These are phyloP conservation scores for Temnopleurus reevesii DNA, from an alignment of 53 echinoderm and acorn worm species.

Conservation along the genomic window DNA sequence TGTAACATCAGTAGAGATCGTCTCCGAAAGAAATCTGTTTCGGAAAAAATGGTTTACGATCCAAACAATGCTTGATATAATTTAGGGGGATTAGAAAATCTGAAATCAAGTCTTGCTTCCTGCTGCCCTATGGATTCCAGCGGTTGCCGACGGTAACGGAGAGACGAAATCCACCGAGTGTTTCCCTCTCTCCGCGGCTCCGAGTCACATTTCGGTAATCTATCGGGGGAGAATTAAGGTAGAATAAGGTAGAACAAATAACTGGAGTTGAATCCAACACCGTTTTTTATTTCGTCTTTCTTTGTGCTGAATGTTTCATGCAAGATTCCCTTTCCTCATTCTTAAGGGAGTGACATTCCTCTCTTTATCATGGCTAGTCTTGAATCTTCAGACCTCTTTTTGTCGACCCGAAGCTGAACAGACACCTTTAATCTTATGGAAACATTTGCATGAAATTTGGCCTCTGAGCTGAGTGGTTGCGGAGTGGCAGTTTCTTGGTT, in stretches of 20 bases:
- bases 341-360: not conserved
- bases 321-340: not conserved
- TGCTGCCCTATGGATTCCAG: not conserved
- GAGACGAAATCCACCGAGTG: slow-evolving; percentile 3
- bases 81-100: not conserved
- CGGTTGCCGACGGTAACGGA: slow-evolving; percentile 13
- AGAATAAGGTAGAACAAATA: slow-evolving; percentile 53
- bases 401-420: not conserved
- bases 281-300: slow-evolving; percentile 26
- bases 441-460: not conserved
- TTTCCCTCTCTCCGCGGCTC: slow-evolving; percentile 1
- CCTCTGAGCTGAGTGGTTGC: too few relatives aligned
- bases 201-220: slow-evolving; percentile 23
- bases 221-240: slow-evolving; percentile 28
- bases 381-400: not conserved
- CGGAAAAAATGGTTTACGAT: slow-evolving; percentile 13
- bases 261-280: not conserved
- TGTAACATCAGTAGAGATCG: not conserved
- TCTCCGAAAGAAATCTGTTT: not conserved
- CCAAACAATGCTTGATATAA: slow-evolving; percentile 32
- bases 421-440: not conserved
- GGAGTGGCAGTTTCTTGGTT: too few relatives aligned
- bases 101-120: slow-evolving; percentile 19
- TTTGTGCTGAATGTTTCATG: slow-evolving; percentile 19
- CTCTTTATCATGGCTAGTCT: slow-evolving; percentile 10